Evolutionary conservation across 2,113 vertebrate species (phyloP).

Genomic region (Vombatus ursinus): DNA sequence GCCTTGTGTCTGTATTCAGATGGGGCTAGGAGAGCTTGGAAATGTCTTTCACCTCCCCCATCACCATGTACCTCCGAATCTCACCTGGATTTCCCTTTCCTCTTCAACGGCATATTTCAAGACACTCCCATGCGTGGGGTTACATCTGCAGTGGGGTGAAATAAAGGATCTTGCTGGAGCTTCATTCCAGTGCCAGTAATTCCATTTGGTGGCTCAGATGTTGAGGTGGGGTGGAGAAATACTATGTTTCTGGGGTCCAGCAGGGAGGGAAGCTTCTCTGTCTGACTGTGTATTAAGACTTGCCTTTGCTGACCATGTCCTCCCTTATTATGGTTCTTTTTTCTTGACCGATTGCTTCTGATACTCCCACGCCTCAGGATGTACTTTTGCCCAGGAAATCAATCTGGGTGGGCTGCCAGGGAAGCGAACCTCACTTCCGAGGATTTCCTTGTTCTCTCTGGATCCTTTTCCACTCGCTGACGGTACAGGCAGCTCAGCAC

Average conservation of each 20-base stretch:
- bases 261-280: accelerated
- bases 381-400: conserved; percentile 83
- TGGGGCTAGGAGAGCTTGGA: neutral
- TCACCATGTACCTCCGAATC: neutral
- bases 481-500: conserved; percentile 84
- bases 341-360: neutral
- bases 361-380: conserved; percentile 47
- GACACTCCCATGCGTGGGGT: neutral
- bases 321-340: neutral
- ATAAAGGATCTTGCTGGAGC: neutral
- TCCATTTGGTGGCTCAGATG: neutral
- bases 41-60: neutral
- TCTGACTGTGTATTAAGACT: accelerated
- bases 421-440: conserved; percentile 88
- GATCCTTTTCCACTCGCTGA: conserved; percentile 94
- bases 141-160: neutral
- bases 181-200: neutral
- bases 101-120: neutral
- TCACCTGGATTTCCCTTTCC: neutral
- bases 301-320: neutral
- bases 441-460: conserved; percentile 94
- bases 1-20: neutral
- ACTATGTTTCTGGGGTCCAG: neutral
- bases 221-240: neutral
- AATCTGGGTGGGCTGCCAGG: conserved; percentile 93